Conservation (phyloP, 2,797 vertebrate species). For the Danio aesculapii region DNA sequence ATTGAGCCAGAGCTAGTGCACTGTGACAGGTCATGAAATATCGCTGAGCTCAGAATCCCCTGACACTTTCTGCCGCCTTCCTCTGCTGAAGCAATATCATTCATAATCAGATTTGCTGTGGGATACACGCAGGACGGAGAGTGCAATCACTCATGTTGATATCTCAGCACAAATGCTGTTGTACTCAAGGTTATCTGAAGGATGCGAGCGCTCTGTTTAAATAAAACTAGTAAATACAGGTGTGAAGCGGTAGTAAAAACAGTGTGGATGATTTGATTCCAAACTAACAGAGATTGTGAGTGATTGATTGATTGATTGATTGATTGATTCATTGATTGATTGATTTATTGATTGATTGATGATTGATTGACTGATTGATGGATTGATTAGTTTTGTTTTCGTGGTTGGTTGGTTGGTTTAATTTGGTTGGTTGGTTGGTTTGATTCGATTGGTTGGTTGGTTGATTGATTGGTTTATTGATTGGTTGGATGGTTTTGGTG, state of each 20-base stretch:
- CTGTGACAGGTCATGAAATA: conserved; percentile 76
- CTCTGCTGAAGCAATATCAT: conserved; percentile 39
- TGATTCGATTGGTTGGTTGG: no score
- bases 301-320: background rate
- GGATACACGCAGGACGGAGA: conserved; percentile 37
- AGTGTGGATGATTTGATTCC: conserved; percentile 1
- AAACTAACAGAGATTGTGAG: conserved; percentile 6
- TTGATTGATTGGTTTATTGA: no score
- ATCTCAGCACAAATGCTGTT: conserved; percentile 25
- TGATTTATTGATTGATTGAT: no score
- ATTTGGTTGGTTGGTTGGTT: no score
- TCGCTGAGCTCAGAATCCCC: conserved; percentile 50
- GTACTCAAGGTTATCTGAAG: conserved; percentile 47
- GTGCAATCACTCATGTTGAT: conserved; percentile 53
- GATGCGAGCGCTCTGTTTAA: conserved; percentile 19
- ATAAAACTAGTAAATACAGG: background rate
- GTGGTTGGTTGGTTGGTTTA: no score
- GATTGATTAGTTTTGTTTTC: no score
- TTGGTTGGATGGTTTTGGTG: no score
- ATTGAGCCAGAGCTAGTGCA: conserved; percentile 64
- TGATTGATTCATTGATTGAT: no score
- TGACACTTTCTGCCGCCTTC: conserved; percentile 29
- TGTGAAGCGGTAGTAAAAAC: background rate
- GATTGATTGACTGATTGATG: no score
- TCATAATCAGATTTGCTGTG: conserved; percentile 54